These are phyloP conservation scores for Halcyon senegalensis DNA, from an alignment of 2,113 vertebrate genomes.

Conservation along the genomic window DNA sequence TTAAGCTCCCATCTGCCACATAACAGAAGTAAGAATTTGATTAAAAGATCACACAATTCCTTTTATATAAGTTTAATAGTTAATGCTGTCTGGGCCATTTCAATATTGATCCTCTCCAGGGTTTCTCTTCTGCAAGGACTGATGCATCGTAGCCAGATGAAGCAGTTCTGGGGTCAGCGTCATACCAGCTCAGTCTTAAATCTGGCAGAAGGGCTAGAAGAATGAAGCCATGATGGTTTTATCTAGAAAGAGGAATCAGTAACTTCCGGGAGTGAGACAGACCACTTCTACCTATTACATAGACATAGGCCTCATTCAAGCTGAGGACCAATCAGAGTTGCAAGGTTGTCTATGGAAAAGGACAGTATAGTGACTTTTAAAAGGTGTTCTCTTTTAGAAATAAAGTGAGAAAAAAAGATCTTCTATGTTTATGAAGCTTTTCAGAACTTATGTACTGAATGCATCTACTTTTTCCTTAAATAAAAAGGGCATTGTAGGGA, in stretches of 20 bases:
- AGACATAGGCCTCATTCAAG: not conserved
- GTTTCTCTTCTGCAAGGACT: not conserved
- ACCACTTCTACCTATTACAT: not conserved
- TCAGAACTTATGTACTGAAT: not conserved
- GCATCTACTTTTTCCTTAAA: not conserved
- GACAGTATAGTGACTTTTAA: fast-evolving
- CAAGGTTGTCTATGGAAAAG: not conserved
- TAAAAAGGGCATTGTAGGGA: not conserved
- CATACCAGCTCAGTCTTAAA: not conserved
- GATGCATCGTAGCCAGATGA: not conserved
- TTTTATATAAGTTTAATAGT: not conserved
- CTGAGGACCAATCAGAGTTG: not conserved
- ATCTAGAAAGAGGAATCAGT: not conserved
- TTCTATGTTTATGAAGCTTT: not conserved
- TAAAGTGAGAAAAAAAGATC: not conserved
- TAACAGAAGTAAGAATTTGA: not conserved
- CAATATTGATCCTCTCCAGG: not conserved
- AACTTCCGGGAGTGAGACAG: not conserved
- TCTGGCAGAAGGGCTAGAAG: not conserved
- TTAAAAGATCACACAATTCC: not conserved
- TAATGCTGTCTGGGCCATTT: not conserved
- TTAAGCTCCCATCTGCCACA: not conserved
- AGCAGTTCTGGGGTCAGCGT: not conserved
- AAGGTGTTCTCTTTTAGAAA: not conserved
- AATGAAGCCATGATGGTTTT: not conserved